Evolutionary conservation across 2,888 invertebrate species (phyloP), one percentile per base, ranked within the genome.

Genomic region (Lepetodrilus schrolli): DNA sequence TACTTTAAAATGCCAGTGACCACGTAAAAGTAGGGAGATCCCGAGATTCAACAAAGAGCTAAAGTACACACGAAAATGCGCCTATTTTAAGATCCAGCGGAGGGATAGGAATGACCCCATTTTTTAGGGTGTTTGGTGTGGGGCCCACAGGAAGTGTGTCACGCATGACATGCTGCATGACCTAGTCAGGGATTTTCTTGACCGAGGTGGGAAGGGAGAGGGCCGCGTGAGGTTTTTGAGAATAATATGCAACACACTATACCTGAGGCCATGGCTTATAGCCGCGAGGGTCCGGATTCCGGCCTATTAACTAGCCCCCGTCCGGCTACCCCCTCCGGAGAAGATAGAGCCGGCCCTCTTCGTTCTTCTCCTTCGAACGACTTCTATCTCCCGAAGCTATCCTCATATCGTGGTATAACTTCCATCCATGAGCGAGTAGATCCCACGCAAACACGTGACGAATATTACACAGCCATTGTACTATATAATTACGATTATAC

Each of bases 401-500:
- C 58, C 58, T 58, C 58, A 58, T 58, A 30, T 58, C 58, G 58
- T 58, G 30, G 10, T 17, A n/a, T 26, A 21, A 17, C 48, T 21
- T 23, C 58, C 58, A 30, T 30, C 58, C 26, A 30, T 58, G 17
- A 58, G 13, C 34, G 17, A 23, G 30, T 58, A 30, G 17, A 34
- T 34, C 58, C 30, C 34, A 30, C 58, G n/a, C n/a, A n/a, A 30
- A 58, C 58, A 30, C 58, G 58, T 58, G 30, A 58, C 30, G 17
- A 26, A 17, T 17, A 58, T 58, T 58, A 58, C 5, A 26, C 58
- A 34, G 17, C 34, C 58, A 58, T 58, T 58, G 30, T 58, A 30
- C 58, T 58, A n/a, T n/a, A n/a, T n/a, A 58, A 58, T 58, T 58
- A 34, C 58, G 30, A 58, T n/a, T n/a, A 58, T 58, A 58, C 30